Evolutionary conservation across 2,113 vertebrate species (phyloP).

Genomic region (Rhabdornis inornatus): DNA sequence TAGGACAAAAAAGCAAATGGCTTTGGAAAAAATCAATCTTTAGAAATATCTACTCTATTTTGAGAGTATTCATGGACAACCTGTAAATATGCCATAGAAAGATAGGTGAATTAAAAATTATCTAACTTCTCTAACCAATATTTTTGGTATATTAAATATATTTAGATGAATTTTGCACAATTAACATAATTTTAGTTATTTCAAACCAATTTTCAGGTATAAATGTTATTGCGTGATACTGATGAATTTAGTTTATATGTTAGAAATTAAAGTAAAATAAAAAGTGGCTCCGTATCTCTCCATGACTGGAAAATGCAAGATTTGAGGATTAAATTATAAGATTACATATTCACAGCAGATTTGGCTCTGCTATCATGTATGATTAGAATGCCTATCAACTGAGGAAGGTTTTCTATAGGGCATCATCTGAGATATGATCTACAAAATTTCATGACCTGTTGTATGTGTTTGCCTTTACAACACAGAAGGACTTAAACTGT

Average conservation of each 20-base stretch:
- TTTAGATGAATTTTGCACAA: neutral
- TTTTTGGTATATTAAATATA: neutral
- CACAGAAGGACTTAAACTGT: neutral
- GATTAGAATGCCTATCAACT: neutral
- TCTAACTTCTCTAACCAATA: neutral
- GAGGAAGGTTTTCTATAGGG: neutral
- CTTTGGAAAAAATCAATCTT: constrained; percentile 81
- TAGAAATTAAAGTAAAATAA: neutral
- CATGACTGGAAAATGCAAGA: neutral
- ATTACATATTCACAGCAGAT: neutral
- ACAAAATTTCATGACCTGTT: neutral
- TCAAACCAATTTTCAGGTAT: neutral
- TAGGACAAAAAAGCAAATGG: constrained; percentile 80
- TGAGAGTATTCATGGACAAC: constrained; percentile 79
- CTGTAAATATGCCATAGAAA: constrained; percentile 69
- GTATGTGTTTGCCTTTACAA: neutral
- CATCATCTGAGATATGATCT: neutral
- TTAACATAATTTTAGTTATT: neutral
- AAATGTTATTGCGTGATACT: neutral
- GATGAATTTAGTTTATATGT: neutral
- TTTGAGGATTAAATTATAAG: neutral
- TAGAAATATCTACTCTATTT: constrained; percentile 84
- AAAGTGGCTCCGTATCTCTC: neutral
- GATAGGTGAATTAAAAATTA: constrained; percentile 19
- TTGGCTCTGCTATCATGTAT: neutral